Conservation (phyloP, 2,113 vertebrate species). For the Tyrannus savana region DNA sequence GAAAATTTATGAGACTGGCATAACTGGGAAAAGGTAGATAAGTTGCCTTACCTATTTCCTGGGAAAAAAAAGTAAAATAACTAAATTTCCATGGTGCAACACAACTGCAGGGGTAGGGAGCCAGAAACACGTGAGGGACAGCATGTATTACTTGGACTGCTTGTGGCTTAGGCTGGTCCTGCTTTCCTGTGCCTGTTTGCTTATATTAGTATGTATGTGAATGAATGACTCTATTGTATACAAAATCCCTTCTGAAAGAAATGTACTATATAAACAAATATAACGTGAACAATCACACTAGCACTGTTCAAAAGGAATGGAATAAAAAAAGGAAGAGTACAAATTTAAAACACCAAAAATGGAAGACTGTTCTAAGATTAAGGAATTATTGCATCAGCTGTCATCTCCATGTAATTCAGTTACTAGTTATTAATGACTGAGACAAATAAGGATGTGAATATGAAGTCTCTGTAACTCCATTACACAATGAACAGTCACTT, state of each 20-base stretch:
- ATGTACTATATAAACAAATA: neutral
- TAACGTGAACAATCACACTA: neutral
- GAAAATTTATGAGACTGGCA: neutral
- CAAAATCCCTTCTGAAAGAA: neutral
- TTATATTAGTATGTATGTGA: neutral
- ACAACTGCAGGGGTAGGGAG: neutral
- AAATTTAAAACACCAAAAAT: neutral
- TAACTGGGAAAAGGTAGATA: neutral
- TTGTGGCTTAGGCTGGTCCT: neutral
- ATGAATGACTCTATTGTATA: neutral
- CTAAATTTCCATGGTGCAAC: neutral
- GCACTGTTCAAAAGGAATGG: neutral
- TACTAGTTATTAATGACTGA: neutral
- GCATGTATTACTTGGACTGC: neutral
- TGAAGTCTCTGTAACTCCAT: neutral
- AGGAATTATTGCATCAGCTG: neutral
- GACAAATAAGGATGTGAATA: neutral
- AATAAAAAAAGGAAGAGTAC: neutral
- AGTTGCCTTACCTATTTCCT: neutral
- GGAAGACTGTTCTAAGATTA: neutral
- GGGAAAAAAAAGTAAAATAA: neutral
- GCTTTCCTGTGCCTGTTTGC: neutral
- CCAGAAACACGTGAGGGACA: neutral
- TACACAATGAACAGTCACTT: neutral
- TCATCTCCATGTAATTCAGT: neutral